A percentile compares a stretch with the other conserved stretches of the same genome.
Conservation (phyloP, 2,113 vertebrate species). For the Salvelinus namaycush region DNA sequence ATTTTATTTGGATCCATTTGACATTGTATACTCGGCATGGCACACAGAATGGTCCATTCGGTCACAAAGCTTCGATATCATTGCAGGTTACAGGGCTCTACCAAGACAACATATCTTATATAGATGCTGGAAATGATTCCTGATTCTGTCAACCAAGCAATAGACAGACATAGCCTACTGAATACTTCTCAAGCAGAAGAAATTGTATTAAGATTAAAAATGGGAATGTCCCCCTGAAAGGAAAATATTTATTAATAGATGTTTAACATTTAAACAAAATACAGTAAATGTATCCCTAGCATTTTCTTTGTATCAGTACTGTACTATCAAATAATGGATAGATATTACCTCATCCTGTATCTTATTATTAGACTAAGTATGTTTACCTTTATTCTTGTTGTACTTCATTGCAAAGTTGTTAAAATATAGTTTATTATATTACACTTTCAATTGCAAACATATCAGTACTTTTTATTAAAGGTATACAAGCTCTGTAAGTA, state of each 20-base stretch:
- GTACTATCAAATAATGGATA: background rate
- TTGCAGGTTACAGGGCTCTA: no score
- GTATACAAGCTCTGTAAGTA: conserved; percentile 55
- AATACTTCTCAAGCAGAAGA: no score
- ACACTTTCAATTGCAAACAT: conserved; percentile 43
- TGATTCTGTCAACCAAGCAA: no score
- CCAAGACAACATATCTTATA: no score
- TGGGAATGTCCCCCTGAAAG: no score
- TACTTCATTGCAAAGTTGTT: background rate
- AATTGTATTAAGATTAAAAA: background rate
- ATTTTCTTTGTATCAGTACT: background rate
- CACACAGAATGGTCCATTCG: background rate
- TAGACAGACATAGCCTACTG: no score
- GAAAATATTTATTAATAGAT: no score
- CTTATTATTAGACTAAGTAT: background rate
- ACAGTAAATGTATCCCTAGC: no score
- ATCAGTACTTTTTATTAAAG: conserved; percentile 42
- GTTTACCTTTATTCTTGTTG: background rate
- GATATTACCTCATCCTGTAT: background rate
- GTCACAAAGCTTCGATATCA: background rate
- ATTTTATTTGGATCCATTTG: conserved; percentile 31
- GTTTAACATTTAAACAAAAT: no score
- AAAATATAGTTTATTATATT: background rate
- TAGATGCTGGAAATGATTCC: no score
- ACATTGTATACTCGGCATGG: background rate